Evolutionary conservation across 2,888 invertebrate genomes (phyloP), one percentile per base, ranked within the genome.

Genomic region (Nineta flava): DNA sequence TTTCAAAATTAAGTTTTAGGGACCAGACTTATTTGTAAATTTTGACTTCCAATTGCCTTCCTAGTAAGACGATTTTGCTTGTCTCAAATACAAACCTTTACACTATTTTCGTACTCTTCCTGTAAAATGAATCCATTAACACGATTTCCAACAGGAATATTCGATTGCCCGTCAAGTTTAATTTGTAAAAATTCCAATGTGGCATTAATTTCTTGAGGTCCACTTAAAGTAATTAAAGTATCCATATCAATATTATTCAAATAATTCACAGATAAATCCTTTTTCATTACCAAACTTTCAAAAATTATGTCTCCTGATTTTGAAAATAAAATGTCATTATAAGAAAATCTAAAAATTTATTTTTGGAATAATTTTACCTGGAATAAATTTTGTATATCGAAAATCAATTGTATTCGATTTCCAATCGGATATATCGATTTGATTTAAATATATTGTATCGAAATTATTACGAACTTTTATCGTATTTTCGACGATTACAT

Each of bases 191-290:
- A 63, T 1, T 56, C 49, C 1, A 76, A 52, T 15, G 57, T 54
- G 9, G 60, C 56, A 0, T 59, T 58, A 15, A 77, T 63, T 32
- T 59, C 59, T 59, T 77, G 73, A 9, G 68, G 57, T 0, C 65
- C 67, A 50, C 68, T 59, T 19, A 75, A 55, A 0, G 73, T 70
- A 32, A 79, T 62, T 4, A 76, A 49, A 7, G 59, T 56, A 0
- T 63, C 61, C 53, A 73, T 61, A 53, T 71, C 58, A 12, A 73
- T 54, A 13, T 65, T 62, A 55, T 78, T 78, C 3, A 77, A 51
- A 41, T 57, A 66, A 9, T 63, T 55, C 1, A 69, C 64, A 17
- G 15, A 15, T 13, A 48, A 13, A n/a, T 64, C 59, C 16, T 65
- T 64, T 21, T 69, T 57, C 35, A 77, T 63, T 2, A 60, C 59